Base-by-base conservation (phyloP, 2,888 invertebrate genomes). In the Platycheirus rosarum region DNA sequence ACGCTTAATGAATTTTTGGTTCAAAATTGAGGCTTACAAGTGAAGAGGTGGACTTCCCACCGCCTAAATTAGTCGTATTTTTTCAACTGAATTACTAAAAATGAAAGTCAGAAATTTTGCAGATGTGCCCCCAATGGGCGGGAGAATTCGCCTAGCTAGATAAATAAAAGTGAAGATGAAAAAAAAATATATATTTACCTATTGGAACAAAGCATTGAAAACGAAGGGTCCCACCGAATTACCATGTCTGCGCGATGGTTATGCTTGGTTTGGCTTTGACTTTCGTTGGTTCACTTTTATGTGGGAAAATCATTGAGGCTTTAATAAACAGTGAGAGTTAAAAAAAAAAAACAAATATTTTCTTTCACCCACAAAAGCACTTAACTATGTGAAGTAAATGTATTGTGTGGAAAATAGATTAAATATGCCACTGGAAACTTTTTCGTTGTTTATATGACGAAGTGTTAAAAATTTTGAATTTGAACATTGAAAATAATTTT, bases 271-370 rank as follows among this genome's bases (percentile, higher is more conserved):
- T 42, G 60, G 40, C 20, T 62, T 70, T 60, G 60, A 49, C 70
- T 70, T 70, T 70, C 49, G 29, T 70, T 40, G 40, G 8, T 26
- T 3, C 7, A 62, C 40, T 49, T 29, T 55, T 29, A 26, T 70
- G 70, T 49, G 70, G 23, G 49, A 70, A 70, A 57, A 29, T 14
- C 60, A 60, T 51, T 62, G 20, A 23, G 8, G 49, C 18, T 13
- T 42, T 14, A 69, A 69, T 35, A 69, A 69, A 57, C 23, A 57
- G 57, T 69, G 57, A 69, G 55, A 69, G 60, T 44, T 60, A 16
- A 6, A 8, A 20, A 20, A 0, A 49, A 0, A 29, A 49, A 14
- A 6, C n/a, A 20, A 8, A 46, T n/a, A 29, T 16, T 2, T 4
- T 42, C 29, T n/a, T 40, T 57, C 13, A 14, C 40, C 40, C 11